phyloP scores from a whole-genome alignment of 2,888 invertebrate genomes.

The Folsomia candida region DNA sequence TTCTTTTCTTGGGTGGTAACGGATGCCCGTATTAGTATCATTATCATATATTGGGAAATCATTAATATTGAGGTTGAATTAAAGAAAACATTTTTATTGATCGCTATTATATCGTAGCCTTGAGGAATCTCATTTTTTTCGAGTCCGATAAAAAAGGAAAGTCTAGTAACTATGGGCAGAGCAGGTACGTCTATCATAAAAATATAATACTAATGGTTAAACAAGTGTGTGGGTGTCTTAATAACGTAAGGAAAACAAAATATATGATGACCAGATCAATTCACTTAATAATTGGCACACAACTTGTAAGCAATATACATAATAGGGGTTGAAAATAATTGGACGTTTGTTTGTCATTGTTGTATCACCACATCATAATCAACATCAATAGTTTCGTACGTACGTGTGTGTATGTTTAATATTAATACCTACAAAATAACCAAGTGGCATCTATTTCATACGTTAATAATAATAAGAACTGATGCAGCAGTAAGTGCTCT shows the following conservation, averaged over 20 bases:
- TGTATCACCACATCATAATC: background rate
- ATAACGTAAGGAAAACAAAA: background rate
- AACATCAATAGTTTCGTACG: background rate
- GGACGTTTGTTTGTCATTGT: background rate
- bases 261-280: background rate
- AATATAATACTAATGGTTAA: too few species aligned
- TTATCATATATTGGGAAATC: background rate
- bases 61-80: too few species aligned
- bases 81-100: background rate
- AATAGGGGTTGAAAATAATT: background rate
- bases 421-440: background rate
- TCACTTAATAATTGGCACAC: background rate
- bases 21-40: too few species aligned
- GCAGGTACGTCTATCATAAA: too few species aligned
- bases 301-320: background rate
- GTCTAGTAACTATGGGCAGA: too few species aligned
- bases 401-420: background rate
- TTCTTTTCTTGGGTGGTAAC: too few species aligned
- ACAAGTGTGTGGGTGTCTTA: too few species aligned
- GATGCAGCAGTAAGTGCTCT: background rate
- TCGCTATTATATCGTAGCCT: background rate
- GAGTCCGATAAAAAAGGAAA: too few species aligned
- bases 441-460: background rate
- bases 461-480: background rate
- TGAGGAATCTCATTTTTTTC: background rate